Base-by-base conservation (phyloP, 2,797 vertebrate species). In the Poliocrania exsul region DNA sequence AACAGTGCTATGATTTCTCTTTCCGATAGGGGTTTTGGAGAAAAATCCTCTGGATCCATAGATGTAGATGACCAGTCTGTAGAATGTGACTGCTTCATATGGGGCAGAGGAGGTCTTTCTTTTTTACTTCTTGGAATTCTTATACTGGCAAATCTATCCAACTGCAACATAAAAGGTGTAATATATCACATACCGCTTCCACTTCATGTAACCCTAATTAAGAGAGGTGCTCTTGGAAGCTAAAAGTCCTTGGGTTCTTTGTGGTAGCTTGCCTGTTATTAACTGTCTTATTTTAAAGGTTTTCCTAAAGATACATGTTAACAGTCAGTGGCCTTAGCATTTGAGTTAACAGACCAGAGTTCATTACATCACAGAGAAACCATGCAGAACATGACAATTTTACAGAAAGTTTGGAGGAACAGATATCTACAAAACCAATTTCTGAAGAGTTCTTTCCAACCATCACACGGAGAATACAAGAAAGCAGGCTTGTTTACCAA, bases 81-180 rank as follows among this genome's bases (percentile, higher is more conserved):
- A 80, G 97, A 98, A 90, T 97, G 94, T 2, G 94, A 85, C 49
- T 98, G 97, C 92, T 99, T 99, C 65, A 98, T 86, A 47, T 97
- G 96, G 0, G 97, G 94, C 81, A 99, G 95, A 49, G 98, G 96
- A 23, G 98, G 97, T 21, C 99, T 98, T 60, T 99, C 99, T 93
- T 99, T 99, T 96, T 98, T 99, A 95, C 98, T 99, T 47, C 98
- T 99, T 11, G 99, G 99, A 87, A 99, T 99, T 83, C 98, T 98
- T 97, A 99, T 99, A 92, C 99, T 99, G 90, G 99, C 98, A 97
- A 99, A 99, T 96, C 98, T 98, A 97, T 99, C 99, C 98, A 99
- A 94, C 99, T 99, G 95, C 24, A 95, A 95, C 13, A 86, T 57
- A 94, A 54, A 86, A 91, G 51, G 26, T 60, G 11, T 14, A 67